Percentiles rank a stretch among this genome's conserved stretches.
Conservation (phyloP, 2,888 invertebrate species). For the Ischnus inquisitorius region DNA sequence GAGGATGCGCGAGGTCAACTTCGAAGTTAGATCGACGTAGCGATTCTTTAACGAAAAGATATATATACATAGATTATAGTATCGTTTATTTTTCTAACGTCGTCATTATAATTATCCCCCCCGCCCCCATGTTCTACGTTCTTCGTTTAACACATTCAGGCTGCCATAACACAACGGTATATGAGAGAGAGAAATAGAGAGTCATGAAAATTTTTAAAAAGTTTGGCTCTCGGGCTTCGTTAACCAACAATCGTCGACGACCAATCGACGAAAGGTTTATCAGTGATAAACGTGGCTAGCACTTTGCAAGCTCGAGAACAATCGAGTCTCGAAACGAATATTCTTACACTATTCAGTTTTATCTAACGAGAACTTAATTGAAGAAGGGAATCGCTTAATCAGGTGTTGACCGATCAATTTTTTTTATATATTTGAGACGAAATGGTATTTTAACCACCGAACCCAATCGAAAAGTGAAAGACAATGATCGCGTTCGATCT, state of each 20-base stretch:
- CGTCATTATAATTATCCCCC: conserved; percentile 61
- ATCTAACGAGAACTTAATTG: too few relatives aligned
- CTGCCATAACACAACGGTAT: conserved; percentile 80
- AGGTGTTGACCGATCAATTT: too few relatives aligned
- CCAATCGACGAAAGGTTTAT: conserved; percentile 8
- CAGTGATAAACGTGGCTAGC: neutral
- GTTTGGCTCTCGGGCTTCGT: neutral
- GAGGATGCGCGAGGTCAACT: conserved; percentile 37
- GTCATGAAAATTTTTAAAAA: conserved; percentile 3
- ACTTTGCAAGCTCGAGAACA: neutral
- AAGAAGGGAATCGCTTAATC: too few relatives aligned
- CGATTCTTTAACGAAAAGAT: conserved; percentile 67
- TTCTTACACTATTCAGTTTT: neutral
- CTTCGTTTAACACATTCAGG: conserved; percentile 79
- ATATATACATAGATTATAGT: conserved; percentile 71
- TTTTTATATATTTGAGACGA: too few relatives aligned
- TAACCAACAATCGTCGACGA: conserved; percentile 9
- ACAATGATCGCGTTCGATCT: too few relatives aligned
- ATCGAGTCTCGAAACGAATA: neutral
- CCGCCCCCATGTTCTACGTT: conserved; percentile 67
- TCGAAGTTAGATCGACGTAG: conserved; percentile 59
- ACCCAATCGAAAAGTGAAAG: neutral
- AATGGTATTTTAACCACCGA: too few relatives aligned
- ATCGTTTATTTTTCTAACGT: conserved; percentile 81
- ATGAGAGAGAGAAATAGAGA: conserved; percentile 55